A percentile compares a stretch with the other conserved stretches of the same genome.
phyloP scores from a whole-genome alignment of 2,113 vertebrate genomes.

The Tupaia tana region DNA sequence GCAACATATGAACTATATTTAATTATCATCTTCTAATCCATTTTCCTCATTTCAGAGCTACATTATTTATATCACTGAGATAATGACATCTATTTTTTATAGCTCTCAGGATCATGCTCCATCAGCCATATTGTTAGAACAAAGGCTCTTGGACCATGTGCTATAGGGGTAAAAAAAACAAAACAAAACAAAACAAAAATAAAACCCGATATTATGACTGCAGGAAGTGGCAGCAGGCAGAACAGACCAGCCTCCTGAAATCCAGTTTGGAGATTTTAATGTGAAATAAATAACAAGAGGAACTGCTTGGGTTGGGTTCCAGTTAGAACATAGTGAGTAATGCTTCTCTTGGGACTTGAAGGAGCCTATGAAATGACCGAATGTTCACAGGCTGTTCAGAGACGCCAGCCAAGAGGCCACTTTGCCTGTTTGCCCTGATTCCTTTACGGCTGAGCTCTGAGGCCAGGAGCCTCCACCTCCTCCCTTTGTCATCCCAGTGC shows the following conservation, averaged over 20 bases:
- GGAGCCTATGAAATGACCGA: background rate
- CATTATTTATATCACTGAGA: slow-evolving; percentile 68
- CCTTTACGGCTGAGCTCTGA: background rate
- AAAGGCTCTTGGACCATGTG: background rate
- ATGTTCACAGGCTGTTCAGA: background rate
- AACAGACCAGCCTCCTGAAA: background rate
- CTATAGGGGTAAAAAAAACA: background rate
- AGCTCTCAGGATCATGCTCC: background rate
- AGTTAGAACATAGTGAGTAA: background rate
- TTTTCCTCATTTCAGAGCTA: slow-evolving; percentile 40
- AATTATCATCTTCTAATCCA: slow-evolving; percentile 66
- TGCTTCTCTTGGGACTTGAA: background rate
- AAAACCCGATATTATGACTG: background rate
- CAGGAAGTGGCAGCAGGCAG: background rate
- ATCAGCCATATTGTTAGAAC: background rate
- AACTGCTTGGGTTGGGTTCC: background rate
- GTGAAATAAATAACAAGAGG: background rate
- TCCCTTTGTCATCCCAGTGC: background rate
- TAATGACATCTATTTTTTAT: slow-evolving; percentile 63
- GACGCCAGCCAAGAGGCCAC: background rate
- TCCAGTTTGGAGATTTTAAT: background rate
- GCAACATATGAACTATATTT: slow-evolving; percentile 64
- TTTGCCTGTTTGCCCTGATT: background rate
- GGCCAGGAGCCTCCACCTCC: background rate
- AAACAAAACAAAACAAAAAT: too few species aligned